Conservation (phyloP, 2,888 invertebrate genomes). For the Autographa pulchrina region DNA sequence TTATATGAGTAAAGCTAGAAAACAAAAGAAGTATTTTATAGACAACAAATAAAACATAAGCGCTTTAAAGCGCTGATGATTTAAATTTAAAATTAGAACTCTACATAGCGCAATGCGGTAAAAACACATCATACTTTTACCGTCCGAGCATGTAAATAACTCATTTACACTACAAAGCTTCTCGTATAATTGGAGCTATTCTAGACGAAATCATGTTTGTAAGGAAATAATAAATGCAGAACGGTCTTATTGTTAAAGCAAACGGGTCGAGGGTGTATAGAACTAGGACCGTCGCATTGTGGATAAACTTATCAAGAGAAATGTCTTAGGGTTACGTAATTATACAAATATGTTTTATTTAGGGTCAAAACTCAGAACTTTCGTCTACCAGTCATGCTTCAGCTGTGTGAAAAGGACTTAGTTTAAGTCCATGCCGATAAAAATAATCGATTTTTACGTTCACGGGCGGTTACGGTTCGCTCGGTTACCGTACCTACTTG, state of each 20-base stretch:
- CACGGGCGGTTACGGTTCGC: constrained; percentile 4
- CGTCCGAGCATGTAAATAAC: constrained; percentile 24
- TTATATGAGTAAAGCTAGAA: constrained; percentile 23
- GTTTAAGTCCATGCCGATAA: background rate
- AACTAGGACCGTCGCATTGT: background rate
- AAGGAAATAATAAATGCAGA: constrained; percentile 35
- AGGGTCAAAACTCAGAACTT: background rate
- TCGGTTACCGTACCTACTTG: background rate
- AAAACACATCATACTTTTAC: constrained; percentile 20
- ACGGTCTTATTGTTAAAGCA: constrained; percentile 22
- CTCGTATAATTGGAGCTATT: constrained; percentile 42
- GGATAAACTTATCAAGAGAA: constrained; percentile 1
- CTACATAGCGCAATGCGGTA: constrained; percentile 47
- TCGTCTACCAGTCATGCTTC: background rate
- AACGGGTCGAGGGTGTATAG: background rate
- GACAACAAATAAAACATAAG: background rate
- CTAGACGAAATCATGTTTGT: constrained; percentile 23
- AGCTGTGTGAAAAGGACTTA: background rate
- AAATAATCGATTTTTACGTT: constrained; percentile 25
- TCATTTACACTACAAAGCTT: constrained; percentile 30
- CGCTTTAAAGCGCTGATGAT: constrained; percentile 11
- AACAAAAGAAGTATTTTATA: background rate
- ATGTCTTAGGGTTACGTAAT: background rate
- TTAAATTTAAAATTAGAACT: constrained; percentile 19
- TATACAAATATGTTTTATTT: background rate